Conservation (phyloP, 1,140 invertebrate genomes). For the Drosophila setifemur region DNA sequence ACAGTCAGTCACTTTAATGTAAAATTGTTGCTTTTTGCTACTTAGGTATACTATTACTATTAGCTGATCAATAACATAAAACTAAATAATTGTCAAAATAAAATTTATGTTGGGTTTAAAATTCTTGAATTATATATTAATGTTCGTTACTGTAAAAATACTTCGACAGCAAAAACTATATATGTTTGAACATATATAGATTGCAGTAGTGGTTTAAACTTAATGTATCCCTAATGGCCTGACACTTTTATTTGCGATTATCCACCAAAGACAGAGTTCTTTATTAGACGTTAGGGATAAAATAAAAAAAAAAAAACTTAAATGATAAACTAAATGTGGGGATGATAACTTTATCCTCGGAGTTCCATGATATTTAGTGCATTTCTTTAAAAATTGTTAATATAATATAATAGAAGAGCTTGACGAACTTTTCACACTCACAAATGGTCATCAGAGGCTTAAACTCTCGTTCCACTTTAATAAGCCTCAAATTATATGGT, state of each 20-base stretch:
- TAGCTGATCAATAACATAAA: too few species aligned
- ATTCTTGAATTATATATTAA: not conserved
- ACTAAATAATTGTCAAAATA: not conserved
- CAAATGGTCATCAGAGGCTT: conserved; percentile 13
- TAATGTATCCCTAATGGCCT: conserved; percentile 34
- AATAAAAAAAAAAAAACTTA: too few species aligned
- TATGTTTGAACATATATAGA: conserved; percentile 40
- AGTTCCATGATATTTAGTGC: too few species aligned
- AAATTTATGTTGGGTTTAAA: not conserved
- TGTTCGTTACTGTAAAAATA: conserved; percentile 20
- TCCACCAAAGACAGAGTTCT: not conserved
- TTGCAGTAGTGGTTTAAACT: conserved; percentile 54
- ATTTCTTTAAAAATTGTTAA: too few species aligned
- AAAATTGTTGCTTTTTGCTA: too few species aligned
- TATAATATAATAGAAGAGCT: not conserved
- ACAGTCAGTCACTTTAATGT: too few species aligned
- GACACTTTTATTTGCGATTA: conserved; percentile 7
- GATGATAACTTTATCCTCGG: too few species aligned
- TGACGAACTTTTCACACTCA: not conserved
- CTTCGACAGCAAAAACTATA: conserved; percentile 19
- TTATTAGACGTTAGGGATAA: not conserved
- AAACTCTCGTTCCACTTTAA: conserved; percentile 6
- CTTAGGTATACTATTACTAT: too few species aligned
- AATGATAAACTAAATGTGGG: too few species aligned
- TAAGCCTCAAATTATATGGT: conserved; percentile 82